Evolutionary conservation across 2,797 vertebrate species (phyloP).

Genomic region (Mareca penelope): DNA sequence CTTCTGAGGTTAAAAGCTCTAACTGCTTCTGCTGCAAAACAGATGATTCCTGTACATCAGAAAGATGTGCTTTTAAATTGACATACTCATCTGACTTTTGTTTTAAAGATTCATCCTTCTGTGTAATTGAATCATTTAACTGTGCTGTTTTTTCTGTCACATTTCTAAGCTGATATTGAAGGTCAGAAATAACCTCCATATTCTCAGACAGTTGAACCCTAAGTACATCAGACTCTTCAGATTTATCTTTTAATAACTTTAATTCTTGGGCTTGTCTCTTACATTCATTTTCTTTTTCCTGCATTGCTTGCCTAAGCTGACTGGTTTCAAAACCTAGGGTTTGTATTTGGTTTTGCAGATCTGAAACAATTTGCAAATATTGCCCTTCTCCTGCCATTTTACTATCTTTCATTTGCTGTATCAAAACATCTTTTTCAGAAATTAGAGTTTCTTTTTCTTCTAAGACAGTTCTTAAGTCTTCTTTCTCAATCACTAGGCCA

Average conservation of each 20-base stretch:
- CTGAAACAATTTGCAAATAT: conserved; percentile 70
- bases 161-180: conserved; percentile 71
- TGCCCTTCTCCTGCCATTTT: conserved; percentile 72
- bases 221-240: conserved; percentile 73
- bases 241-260: conserved; percentile 73
- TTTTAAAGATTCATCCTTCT: conserved; percentile 79
- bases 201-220: conserved; percentile 78
- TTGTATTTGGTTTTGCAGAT: conserved; percentile 76
- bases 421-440: conserved; percentile 74
- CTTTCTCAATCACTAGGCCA: conserved; percentile 66
- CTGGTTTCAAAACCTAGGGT: conserved; percentile 35
- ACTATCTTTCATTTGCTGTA: conserved; percentile 78
- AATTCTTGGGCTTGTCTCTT: conserved; percentile 74
- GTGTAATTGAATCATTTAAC: conserved; percentile 58
- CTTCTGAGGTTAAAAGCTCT: conserved; percentile 76
- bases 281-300: conserved; percentile 74
- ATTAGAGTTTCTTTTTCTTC: conserved; percentile 76
- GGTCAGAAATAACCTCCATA: conserved; percentile 74
- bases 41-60: conserved; percentile 73
- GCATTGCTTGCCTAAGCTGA: conserved; percentile 48
- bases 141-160: conserved; percentile 59
- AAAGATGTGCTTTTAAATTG: conserved; percentile 69
- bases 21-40: conserved; percentile 70
- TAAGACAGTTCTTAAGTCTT: conserved; percentile 68
- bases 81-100: conserved; percentile 72